Base-by-base conservation (phyloP, 2,113 vertebrate species). In the Cromileptes altivelis region DNA sequence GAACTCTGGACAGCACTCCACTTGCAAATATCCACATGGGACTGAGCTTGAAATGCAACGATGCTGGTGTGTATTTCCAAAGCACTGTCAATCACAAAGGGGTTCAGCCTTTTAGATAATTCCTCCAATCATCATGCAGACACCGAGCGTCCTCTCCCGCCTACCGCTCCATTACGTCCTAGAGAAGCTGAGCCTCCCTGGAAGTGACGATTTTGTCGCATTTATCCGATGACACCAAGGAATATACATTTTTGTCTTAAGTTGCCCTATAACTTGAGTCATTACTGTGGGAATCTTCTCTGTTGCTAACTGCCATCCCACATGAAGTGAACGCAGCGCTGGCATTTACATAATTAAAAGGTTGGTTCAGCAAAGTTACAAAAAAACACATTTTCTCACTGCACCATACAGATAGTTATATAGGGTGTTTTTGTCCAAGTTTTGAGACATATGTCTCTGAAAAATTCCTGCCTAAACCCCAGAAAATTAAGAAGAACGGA, bases 311-410 rank as follows among this genome's bases (percentile, higher is more conserved):
- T 67, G 53, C 47, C 67, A 61, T 73, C 74, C 55, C 60, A 76
- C 60, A 71, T 47, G 14, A 60, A 60, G 47, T 42, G 17, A 72
- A 78, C 33, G 27, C 62, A 53, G 30, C 6, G 2, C 42, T 55
- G 67, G 23, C 15, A 45, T 58, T 68, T 42, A 40, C 74, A 69
- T 74, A 78, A 82, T 82, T 86, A 78, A 74, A 86, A 70, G 27
- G 33, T 15, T 75, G 65, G 60, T 67, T 70, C 14, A 37, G 18
- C 25, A 11, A 25, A 72, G 33, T 61, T 17, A 60, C 13, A 57
- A 78, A 68, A 49, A 50, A 71, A 50, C 50, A n/a, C 8, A 69
- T 42, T 56, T 58, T 42, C 3, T 55, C 15, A 11, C 47, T 55
- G 27, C 45, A 58, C 13, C 42, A 18, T 42, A 30, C 23, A 45